Conservation (phyloP, 2,797 vertebrate genomes). For the Sebastes melanostomus region DNA sequence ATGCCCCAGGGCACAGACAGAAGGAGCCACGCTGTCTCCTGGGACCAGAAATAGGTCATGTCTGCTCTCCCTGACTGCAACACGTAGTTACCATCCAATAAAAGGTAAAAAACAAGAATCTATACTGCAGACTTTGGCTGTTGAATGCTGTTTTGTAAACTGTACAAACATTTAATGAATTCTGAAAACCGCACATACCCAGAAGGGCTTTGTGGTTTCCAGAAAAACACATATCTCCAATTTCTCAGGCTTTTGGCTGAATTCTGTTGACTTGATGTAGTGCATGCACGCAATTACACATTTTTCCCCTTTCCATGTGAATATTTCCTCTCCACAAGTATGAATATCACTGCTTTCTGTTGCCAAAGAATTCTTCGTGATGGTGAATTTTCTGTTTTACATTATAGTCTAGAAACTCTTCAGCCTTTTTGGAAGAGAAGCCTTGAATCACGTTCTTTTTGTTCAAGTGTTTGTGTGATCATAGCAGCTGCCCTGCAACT, state of each 20-base stretch:
- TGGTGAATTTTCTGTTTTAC: neutral
- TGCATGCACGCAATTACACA: neutral
- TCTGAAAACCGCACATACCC: neutral
- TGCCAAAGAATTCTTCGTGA: conserved; percentile 1
- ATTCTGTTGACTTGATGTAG: neutral
- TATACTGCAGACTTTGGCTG: neutral
- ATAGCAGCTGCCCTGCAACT: neutral
- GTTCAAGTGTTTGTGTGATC: neutral
- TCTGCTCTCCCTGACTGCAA: conserved; percentile 28
- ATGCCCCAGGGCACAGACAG: conserved; percentile 66
- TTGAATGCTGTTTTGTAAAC: neutral
- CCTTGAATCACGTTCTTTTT: neutral
- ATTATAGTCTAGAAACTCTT: neutral
- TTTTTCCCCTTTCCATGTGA: conserved; percentile 8
- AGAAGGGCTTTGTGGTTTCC: neutral
- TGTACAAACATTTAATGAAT: neutral
- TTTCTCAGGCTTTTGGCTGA: neutral
- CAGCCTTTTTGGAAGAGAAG: neutral
- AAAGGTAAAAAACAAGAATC: neutral
- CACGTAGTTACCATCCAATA: conserved; percentile 6
- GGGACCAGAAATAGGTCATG: conserved; percentile 58
- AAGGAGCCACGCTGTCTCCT: conserved; percentile 49
- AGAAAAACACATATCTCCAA: neutral
- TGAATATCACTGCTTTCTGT: conserved; percentile 11
- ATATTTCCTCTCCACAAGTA: conserved; percentile 32